These are phyloP conservation scores for Climacteris rufus DNA, from an alignment of 2,113 vertebrate species.

Conservation along the genomic window DNA sequence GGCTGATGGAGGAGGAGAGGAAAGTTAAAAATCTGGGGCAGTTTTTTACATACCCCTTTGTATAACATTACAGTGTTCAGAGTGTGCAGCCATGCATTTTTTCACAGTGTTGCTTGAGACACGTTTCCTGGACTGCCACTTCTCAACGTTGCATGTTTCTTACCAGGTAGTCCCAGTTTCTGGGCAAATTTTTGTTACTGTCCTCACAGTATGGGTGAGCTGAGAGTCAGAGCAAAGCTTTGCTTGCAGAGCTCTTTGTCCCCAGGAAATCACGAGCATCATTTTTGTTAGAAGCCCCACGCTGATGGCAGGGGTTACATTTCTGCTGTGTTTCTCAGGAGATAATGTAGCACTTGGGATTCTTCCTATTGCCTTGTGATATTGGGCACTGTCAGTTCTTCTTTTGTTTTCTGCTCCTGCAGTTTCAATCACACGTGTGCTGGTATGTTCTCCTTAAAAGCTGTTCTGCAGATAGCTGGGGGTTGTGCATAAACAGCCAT, in stretches of 20 bases:
- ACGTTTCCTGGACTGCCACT: background rate
- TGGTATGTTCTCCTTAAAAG: background rate
- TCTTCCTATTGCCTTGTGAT: background rate
- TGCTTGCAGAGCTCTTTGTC: background rate
- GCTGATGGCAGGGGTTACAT: background rate
- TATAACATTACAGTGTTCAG: background rate
- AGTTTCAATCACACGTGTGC: background rate
- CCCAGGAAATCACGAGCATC: background rate
- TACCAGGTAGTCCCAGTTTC: background rate
- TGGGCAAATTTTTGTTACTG: background rate
- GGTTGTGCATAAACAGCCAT: background rate
- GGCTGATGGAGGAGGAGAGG: background rate
- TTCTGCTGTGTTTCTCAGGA: background rate
- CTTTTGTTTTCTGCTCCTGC: background rate
- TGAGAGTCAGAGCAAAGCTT: background rate
- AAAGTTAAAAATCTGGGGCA: background rate
- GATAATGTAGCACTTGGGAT: background rate
- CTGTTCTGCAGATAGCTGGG: background rate
- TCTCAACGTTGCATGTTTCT: rapidly evolving
- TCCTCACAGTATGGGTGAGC: background rate
- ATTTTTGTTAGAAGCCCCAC: background rate
- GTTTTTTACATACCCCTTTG: background rate
- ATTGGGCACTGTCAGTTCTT: background rate
- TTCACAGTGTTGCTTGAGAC: background rate
- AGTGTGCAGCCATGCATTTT: background rate